These are phyloP conservation scores for Etheostoma nigrum DNA, from an alignment of 2,797 vertebrate genomes.

Conservation along the genomic window DNA sequence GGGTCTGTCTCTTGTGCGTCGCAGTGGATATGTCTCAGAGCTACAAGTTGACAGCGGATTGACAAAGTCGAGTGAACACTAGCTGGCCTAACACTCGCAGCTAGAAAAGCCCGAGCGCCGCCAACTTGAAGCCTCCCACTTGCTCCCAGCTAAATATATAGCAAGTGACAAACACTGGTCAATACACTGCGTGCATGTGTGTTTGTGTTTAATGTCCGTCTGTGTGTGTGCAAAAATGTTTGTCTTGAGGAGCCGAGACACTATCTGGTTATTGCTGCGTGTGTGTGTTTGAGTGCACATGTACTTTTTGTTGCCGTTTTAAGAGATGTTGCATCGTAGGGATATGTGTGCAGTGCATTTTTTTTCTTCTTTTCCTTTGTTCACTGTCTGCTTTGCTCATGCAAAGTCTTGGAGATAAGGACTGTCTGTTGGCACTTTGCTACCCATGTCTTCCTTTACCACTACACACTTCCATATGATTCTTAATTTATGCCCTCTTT, in stretches of 20 bases:
- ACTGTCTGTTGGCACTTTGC: neutral
- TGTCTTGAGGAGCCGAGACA: constrained; percentile 30
- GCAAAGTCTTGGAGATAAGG: neutral
- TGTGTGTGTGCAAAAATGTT: constrained; percentile 29
- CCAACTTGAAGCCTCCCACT: constrained; percentile 76
- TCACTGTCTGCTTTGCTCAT: constrained; percentile 14
- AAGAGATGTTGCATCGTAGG: neutral
- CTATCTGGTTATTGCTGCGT: constrained; percentile 9
- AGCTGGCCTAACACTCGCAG: constrained; percentile 84
- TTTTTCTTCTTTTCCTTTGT: neutral
- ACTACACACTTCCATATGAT: neutral
- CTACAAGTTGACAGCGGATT: constrained; percentile 86
- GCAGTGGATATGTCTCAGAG: constrained; percentile 85
- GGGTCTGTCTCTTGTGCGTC: constrained; percentile 70
- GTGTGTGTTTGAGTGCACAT: constrained; percentile 14
- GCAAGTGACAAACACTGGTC: constrained; percentile 86
- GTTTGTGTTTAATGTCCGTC: constrained; percentile 30
- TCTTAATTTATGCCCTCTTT: neutral
- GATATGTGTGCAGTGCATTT: neutral
- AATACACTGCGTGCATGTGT: constrained; percentile 69
- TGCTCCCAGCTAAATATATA: constrained; percentile 83
- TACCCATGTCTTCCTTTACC: neutral
- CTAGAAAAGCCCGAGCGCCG: constrained; percentile 81
- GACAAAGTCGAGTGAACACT: constrained; percentile 85
- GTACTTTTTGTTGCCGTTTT: constrained; percentile 40